Conservation (phyloP, 2,113 vertebrate species). For the Anseranas semipalmata region DNA sequence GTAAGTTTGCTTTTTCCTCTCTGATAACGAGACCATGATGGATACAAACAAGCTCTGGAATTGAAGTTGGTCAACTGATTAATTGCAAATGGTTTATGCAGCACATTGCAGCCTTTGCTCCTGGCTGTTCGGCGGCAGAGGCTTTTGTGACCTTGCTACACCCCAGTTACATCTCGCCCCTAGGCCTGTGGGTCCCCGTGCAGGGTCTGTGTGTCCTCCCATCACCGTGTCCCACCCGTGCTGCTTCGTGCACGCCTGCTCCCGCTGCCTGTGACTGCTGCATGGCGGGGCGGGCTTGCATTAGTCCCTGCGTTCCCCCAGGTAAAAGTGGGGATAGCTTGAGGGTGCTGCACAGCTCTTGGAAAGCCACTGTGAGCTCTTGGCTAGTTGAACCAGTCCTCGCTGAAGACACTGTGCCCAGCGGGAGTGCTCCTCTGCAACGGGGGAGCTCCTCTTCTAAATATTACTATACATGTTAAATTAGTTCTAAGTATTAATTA, state of each 20-base stretch:
- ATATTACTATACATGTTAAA: too few relatives aligned
- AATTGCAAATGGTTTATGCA: neutral
- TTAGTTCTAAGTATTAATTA: too few relatives aligned
- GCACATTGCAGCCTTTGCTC: neutral
- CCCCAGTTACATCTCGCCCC: accelerated
- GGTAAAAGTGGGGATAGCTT: neutral
- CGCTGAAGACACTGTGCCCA: too few relatives aligned
- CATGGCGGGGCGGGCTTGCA: neutral
- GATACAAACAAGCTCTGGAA: neutral
- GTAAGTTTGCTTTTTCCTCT: neutral
- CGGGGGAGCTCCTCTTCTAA: accelerated
- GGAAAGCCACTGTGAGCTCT: neutral
- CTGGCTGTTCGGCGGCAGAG: neutral
- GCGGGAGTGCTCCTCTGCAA: accelerated
- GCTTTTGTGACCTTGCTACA: accelerated
- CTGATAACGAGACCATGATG: neutral
- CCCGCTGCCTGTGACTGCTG: neutral
- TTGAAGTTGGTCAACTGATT: neutral
- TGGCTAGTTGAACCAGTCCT: accelerated
- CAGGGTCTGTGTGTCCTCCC: accelerated
- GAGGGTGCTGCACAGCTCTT: too few relatives aligned
- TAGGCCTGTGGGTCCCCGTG: accelerated
- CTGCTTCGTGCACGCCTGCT: neutral
- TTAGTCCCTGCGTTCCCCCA: accelerated
- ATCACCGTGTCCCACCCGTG: accelerated